phyloP scores from a whole-genome alignment of 2,113 vertebrate genomes.

The Pontoporia blainvillei region DNA sequence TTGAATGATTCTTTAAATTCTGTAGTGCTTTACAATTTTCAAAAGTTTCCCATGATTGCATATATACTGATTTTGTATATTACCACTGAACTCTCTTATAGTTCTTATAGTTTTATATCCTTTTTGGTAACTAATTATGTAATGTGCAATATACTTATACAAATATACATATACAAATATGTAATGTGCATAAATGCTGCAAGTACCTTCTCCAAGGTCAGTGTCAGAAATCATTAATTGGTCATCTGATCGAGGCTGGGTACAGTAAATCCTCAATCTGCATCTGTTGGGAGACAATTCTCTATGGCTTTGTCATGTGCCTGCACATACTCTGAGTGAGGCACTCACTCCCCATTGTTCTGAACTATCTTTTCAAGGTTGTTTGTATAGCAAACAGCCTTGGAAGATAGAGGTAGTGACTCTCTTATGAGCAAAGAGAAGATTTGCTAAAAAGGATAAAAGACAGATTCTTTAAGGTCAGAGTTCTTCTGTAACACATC shows the following conservation, averaged over 20 bases:
- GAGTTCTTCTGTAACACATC: not conserved
- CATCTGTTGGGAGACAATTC: not conserved
- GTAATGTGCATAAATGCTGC: not conserved
- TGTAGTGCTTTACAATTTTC: not conserved
- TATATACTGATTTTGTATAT: constrained; percentile 38
- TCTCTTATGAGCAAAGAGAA: not conserved
- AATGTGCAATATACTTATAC: not conserved
- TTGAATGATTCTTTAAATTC: not conserved
- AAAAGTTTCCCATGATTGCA: not conserved
- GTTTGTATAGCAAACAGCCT: not conserved
- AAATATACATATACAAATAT: not conserved
- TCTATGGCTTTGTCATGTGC: not conserved
- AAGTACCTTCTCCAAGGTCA: not conserved
- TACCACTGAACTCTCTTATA: constrained; percentile 1
- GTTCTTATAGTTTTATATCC: not conserved
- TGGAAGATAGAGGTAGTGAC: not conserved
- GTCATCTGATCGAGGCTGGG: not conserved
- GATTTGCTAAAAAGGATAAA: not conserved
- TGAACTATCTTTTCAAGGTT: not conserved
- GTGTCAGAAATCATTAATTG: not conserved
- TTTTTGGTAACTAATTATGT: not conserved
- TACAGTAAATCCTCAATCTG: not conserved
- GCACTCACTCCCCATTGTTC: not conserved
- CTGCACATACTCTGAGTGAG: not conserved
- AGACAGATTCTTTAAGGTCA: not conserved